These are phyloP conservation scores for Plotosus lineatus DNA, from an alignment of 2,113 vertebrate genomes.

Conservation along the genomic window DNA sequence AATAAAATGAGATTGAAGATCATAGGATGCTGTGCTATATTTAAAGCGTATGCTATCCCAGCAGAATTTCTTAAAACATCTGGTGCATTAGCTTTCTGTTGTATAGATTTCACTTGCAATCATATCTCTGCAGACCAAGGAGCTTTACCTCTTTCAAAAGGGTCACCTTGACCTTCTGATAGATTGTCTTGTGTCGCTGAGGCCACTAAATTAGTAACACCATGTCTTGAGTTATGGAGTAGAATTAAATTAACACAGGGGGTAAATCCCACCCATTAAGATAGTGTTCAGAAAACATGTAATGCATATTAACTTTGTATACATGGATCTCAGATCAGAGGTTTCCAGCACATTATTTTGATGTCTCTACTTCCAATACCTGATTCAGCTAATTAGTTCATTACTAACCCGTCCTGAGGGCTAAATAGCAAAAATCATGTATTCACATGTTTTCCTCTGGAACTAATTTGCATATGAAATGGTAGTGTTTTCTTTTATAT, in stretches of 20 bases:
- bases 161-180: slow-evolving; percentile 18
- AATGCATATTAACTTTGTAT: slow-evolving; percentile 7
- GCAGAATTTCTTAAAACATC: slow-evolving; percentile 33
- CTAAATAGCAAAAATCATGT: no score
- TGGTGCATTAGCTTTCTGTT: slow-evolving; percentile 21
- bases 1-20: slow-evolving; percentile 15
- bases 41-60: slow-evolving; percentile 25
- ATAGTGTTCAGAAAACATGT: slow-evolving; percentile 2
- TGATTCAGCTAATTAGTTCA: no score
- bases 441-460: no score
- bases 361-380: no score
- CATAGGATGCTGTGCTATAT: slow-evolving; percentile 18
- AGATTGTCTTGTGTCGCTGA: background rate
- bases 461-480: no score
- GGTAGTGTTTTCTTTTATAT: no score
- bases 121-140: background rate
- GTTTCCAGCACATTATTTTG: no score
- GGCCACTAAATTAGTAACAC: background rate
- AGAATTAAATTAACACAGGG: background rate
- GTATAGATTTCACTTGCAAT: slow-evolving; percentile 1
- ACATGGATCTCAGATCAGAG: no score
- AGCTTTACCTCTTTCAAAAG: background rate
- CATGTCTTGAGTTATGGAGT: slow-evolving; percentile 17
- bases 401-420: no score
- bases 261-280: slow-evolving; percentile 14